phyloP scores from a whole-genome alignment of 1,140 invertebrate genomes.

The Achroia grisella region DNA sequence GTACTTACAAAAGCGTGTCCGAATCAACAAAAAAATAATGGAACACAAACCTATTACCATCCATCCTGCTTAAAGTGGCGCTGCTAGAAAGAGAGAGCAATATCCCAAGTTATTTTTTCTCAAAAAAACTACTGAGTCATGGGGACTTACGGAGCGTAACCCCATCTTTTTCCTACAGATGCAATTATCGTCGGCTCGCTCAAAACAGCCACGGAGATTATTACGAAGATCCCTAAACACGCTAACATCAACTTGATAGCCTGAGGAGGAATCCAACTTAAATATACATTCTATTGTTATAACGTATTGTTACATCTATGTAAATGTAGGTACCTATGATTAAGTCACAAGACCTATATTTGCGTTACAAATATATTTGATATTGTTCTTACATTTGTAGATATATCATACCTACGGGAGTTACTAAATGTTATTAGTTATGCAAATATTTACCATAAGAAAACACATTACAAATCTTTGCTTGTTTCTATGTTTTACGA shows the following conservation, averaged over 20 bases:
- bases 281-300: too few relatives aligned
- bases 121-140: constrained; percentile 40
- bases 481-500: too few relatives aligned
- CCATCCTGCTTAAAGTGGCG: constrained; percentile 20
- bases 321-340: too few relatives aligned
- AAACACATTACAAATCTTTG: too few relatives aligned
- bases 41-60: constrained; percentile 25
- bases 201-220: constrained; percentile 20
- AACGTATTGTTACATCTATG: too few relatives aligned
- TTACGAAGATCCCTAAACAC: constrained; percentile 29
- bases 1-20: constrained; percentile 24
- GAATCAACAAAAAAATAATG: constrained; percentile 32
- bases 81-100: constrained; percentile 18
- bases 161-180: constrained; percentile 42
- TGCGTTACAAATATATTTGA: too few relatives aligned
- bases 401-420: too few relatives aligned
- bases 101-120: constrained; percentile 17
- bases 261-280: not conserved
- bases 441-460: too few relatives aligned
- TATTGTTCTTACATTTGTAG: too few relatives aligned
- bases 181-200: constrained; percentile 41
- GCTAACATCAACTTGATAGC: constrained; percentile 1
- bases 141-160: constrained; percentile 36
- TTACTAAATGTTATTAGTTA: too few relatives aligned
- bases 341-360: too few relatives aligned